Conservation (phyloP, 2,797 vertebrate species). For the Amblyraja radiata region DNA sequence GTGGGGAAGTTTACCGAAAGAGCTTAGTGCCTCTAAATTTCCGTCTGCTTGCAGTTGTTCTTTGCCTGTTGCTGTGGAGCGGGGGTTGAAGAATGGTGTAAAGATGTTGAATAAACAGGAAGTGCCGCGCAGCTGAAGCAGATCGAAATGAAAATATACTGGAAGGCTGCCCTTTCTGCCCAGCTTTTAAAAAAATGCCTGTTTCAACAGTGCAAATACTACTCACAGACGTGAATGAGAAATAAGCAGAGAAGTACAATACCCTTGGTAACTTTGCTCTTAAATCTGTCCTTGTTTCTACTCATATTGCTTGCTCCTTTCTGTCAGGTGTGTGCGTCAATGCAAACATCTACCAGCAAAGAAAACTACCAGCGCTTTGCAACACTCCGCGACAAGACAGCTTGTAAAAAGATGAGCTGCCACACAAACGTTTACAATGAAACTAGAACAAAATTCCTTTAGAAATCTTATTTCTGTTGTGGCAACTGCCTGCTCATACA, state of each 20-base stretch:
- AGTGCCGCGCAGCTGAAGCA: conserved; percentile 76
- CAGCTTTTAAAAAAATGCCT: conserved; percentile 51
- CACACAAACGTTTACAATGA: conserved; percentile 54
- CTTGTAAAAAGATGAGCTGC: conserved; percentile 49
- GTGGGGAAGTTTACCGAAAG: conserved; percentile 57
- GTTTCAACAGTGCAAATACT: conserved; percentile 60
- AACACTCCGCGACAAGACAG: conserved; percentile 45
- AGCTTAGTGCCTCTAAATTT: conserved; percentile 55
- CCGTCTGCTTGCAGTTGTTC: conserved; percentile 58
- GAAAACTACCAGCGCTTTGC: conserved; percentile 47
- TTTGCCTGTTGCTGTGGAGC: conserved; percentile 69
- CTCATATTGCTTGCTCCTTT: conserved; percentile 54
- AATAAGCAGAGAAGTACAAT: conserved; percentile 53
- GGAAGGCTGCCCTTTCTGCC: conserved; percentile 71
- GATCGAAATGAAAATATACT: conserved; percentile 72
- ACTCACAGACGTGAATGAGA: conserved; percentile 59
- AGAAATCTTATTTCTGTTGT: conserved; percentile 58
- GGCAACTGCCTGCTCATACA: conserved; percentile 52
- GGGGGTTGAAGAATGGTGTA: conserved; percentile 73
- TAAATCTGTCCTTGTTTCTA: conserved; percentile 46
- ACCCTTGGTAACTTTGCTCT: conserved; percentile 42
- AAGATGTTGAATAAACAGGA: conserved; percentile 96
- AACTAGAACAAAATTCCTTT: conserved; percentile 49
- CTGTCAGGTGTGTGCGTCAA: conserved; percentile 50
- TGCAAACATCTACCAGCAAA: conserved; percentile 50